phyloP scores from a whole-genome alignment of 2,888 invertebrate species.

The Acronicta alni region DNA sequence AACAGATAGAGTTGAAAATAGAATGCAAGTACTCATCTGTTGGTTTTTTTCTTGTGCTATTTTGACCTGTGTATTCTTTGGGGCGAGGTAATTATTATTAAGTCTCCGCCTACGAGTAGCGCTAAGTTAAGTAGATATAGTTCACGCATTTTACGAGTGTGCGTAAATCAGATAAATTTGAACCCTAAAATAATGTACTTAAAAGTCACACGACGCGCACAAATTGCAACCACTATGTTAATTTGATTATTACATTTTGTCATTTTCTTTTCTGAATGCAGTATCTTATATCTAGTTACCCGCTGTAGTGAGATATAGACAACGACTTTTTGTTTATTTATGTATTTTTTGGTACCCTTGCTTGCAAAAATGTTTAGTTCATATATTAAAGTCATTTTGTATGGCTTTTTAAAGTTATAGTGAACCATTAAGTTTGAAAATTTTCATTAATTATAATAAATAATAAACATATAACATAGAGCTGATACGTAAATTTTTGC shows the following conservation, averaged over 20 bases:
- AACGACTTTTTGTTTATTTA: slow-evolving; percentile 28
- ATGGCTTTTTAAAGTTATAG: too few species aligned
- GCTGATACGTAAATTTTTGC: slow-evolving; percentile 45
- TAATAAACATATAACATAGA: too few species aligned
- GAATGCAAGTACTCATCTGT: neutral
- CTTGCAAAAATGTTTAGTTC: slow-evolving; percentile 27
- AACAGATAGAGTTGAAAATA: neutral
- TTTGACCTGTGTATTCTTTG: neutral
- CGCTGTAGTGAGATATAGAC: slow-evolving; percentile 41
- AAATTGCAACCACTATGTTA: neutral
- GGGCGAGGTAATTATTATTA: too few species aligned
- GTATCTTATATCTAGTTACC: slow-evolving; percentile 45
- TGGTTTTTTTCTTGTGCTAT: neutral
- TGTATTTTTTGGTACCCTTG: slow-evolving; percentile 26
- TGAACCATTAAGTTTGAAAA: too few species aligned
- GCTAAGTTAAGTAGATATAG: neutral
- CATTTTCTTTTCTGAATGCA: slow-evolving; percentile 2
- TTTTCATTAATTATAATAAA: too few species aligned
- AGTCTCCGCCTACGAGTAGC: too few species aligned
- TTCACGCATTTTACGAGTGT: neutral
- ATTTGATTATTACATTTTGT: neutral
- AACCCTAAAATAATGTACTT: neutral
- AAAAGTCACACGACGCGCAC: neutral
- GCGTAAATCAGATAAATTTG: too few species aligned
- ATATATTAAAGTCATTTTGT: too few species aligned